Evolutionary conservation across 2,113 vertebrate species (phyloP), one percentile per base, ranked within the genome.

Genomic region (Plectropomus leopardus): DNA sequence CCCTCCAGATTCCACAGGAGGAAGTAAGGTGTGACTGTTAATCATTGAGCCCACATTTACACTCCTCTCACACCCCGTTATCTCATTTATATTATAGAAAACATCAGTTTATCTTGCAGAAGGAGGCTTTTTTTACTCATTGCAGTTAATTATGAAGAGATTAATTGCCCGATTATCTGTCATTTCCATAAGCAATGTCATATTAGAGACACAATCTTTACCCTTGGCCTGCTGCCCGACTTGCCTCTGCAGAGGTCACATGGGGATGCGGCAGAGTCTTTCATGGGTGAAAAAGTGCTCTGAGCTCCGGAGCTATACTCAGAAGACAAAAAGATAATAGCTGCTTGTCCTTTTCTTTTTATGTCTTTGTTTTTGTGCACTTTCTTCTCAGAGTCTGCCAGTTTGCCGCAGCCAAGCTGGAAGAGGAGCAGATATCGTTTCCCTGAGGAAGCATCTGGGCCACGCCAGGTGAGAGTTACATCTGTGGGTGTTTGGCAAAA

Each of bases 381-480:
- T 73, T 36, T 40, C 11, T 67, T 90, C 73, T 53, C 65, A 76
- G 77, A 85, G 86, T 78, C 21, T 70, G 17, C 76, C 79, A 28
- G 92, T 84, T 64, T 86, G 64, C 28, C 7, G 32, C 24, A 55
- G 42, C 26, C 66, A n/a, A 16, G 24, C 83, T 48, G 82, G 11
- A 75, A 93, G 91, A 14, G 13, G 83, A 70, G 77, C 88, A 58
- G 92, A 91, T 82, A 86, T 92, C 0, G 30, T 91, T 36, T 90
- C 83, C 84, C 88, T 92, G 26, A 88, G 80, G 67, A 93, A 90
- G 74, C 88, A 95, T 72, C 90, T 95, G 1, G 36, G 42, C 23
- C 84, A 45, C 3, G 93, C 94, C 78, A 93, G 95, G 96, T 96
- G 87, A 94, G 92, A 82, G 24, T 61, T 45, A 54, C 66, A 73